These are phyloP conservation scores for Cynaeus angustus DNA, from an alignment of 2,888 invertebrate species.

Conservation along the genomic window DNA sequence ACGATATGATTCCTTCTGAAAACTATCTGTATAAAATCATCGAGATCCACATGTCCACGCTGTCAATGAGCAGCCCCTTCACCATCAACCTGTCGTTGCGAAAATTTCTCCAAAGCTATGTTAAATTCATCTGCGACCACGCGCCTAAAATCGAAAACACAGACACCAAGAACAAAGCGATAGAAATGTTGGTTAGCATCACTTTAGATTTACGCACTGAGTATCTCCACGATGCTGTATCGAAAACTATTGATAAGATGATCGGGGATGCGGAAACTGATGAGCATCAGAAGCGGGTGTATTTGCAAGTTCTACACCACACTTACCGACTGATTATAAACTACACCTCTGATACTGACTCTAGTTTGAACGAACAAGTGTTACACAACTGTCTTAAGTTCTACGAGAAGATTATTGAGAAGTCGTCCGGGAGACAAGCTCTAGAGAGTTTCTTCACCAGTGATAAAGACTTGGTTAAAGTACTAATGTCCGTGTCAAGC, in stretches of 20 bases:
- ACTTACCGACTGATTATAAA: conserved; percentile 81
- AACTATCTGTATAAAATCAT: conserved; percentile 87
- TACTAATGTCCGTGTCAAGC: conserved; percentile 87
- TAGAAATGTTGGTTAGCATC: conserved; percentile 83
- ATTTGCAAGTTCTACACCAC: conserved; percentile 78
- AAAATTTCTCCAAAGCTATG: conserved; percentile 77
- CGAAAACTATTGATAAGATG: conserved; percentile 77
- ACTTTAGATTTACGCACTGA: conserved; percentile 86
- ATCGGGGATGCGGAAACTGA: conserved; percentile 79
- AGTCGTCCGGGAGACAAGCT: conserved; percentile 86
- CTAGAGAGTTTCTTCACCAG: conserved; percentile 87
- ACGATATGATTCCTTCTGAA: conserved; percentile 88
- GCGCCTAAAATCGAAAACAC: conserved; percentile 78
- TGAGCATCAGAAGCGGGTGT: conserved; percentile 78
- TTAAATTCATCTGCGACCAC: conserved; percentile 79
- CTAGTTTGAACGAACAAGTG: conserved; percentile 72
- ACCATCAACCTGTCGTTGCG: conserved; percentile 79
- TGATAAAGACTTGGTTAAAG: conserved; percentile 82
- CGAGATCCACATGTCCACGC: conserved; percentile 77
- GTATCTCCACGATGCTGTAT: conserved; percentile 79
- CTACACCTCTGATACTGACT: conserved; percentile 70
- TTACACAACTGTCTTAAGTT: conserved; percentile 84
- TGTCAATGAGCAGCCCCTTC: conserved; percentile 77
- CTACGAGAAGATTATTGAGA: conserved; percentile 90
- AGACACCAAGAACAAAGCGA: conserved; percentile 77